Conservation (phyloP, 2,888 invertebrate genomes). For the Dryocosmus kuriphilus region DNA sequence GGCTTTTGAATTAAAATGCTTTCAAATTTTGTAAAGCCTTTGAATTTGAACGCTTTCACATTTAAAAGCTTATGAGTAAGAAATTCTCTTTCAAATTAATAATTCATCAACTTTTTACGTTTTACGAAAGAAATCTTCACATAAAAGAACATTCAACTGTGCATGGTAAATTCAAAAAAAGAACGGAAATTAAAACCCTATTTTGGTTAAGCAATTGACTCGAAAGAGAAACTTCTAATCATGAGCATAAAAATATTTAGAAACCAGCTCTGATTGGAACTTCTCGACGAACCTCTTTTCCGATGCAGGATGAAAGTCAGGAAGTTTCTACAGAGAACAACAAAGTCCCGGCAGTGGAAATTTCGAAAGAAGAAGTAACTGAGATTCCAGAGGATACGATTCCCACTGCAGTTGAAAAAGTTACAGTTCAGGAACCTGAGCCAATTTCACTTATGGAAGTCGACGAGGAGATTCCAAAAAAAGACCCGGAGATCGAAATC, state of each 20-base stretch:
- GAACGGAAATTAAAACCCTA: not conserved
- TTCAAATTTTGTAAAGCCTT: not conserved
- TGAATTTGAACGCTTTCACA: not conserved
- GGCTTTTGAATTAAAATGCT: not conserved
- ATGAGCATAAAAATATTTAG: conserved; percentile 1
- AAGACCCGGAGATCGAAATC: conserved; percentile 56
- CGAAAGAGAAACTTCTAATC: conserved; percentile 1
- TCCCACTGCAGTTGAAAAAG: conserved; percentile 23
- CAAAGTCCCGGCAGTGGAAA: not conserved
- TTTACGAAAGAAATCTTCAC: not conserved
- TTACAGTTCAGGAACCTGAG: conserved; percentile 39
- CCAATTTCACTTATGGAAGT: conserved; percentile 47
- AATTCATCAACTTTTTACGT: not conserved
- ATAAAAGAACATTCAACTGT: not conserved
- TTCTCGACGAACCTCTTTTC: conserved; percentile 9
- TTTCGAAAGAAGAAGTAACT: not conserved
- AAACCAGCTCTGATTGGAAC: conserved; percentile 1
- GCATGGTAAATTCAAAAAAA: not conserved
- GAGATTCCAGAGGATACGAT: conserved; percentile 42
- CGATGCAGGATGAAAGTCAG: conserved; percentile 3
- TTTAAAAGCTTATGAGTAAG: not conserved
- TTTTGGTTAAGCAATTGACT: not conserved
- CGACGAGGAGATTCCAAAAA: conserved; percentile 64
- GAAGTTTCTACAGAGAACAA: not conserved
- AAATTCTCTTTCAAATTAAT: not conserved